Conservation (phyloP, 2,113 vertebrate genomes). For the Labrus mixtus region DNA sequence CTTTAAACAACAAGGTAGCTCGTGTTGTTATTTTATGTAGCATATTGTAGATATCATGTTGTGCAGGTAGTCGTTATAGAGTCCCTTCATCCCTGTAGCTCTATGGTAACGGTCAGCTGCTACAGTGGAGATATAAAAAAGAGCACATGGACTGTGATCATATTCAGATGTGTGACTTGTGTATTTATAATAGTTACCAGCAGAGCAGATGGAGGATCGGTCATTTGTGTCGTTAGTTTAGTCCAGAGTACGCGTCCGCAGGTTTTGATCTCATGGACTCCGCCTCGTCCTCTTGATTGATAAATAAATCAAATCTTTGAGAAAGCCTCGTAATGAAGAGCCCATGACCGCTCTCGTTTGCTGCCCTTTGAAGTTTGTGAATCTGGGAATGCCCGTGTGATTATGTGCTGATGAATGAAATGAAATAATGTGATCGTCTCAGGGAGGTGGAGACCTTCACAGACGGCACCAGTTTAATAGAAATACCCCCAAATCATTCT, state of each 20-base stretch:
- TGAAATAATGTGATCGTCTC: conserved; percentile 38
- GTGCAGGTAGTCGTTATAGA: too few species aligned
- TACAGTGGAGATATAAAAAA: too few species aligned
- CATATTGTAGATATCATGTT: too few species aligned
- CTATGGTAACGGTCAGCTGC: too few species aligned
- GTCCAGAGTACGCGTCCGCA: neutral
- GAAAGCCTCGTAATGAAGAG: conserved; percentile 41
- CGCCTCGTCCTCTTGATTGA: conserved; percentile 15
- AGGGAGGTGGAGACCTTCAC: conserved; percentile 17
- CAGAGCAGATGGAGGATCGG: conserved; percentile 18
- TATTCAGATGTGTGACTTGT: too few species aligned
- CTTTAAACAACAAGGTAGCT: too few species aligned
- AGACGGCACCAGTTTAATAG: conserved; percentile 24
- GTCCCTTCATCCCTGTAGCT: too few species aligned
- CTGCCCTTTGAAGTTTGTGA: conserved; percentile 21
- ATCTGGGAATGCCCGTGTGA: conserved; percentile 18
- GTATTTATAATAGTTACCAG: neutral
- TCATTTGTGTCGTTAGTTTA: conserved; percentile 14
- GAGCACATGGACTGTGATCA: too few species aligned
- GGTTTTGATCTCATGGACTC: conserved; percentile 20
- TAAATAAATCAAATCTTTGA: conserved; percentile 54
- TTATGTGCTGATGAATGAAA: conserved; percentile 18
- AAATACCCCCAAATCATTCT: too few species aligned
- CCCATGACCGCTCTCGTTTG: conserved; percentile 33
- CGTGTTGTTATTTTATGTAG: too few species aligned